Percentiles rank a stretch among this genome's conserved stretches.
Evolutionary conservation across 2,797 vertebrate species (phyloP).

Genomic region (Tokudaia muenninki): DNA sequence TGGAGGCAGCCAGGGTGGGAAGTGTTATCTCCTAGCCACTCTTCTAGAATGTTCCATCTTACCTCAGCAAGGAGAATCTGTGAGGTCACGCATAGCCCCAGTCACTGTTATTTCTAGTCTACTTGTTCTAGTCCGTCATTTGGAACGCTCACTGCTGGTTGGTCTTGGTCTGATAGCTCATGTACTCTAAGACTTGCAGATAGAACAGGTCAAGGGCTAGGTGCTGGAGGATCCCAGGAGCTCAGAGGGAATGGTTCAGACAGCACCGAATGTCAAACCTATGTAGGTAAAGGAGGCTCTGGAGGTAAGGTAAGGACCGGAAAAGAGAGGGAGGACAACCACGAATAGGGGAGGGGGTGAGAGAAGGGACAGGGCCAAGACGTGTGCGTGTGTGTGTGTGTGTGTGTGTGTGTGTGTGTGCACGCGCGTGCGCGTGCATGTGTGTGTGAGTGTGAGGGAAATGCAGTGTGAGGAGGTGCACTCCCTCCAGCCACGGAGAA

Average conservation of each 20-base stretch:
- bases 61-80: not conserved
- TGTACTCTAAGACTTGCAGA: not conserved
- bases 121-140: not conserved
- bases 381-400: too few relatives aligned
- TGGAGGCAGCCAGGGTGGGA: not conserved
- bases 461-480: too few relatives aligned
- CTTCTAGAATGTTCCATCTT: not conserved
- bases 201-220: not conserved
- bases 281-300: not conserved
- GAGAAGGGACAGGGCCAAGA: not conserved
- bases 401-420: too few relatives aligned
- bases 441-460: too few relatives aligned
- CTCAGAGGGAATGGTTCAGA: not conserved
- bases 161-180: not conserved
- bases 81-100: not conserved
- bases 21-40: not conserved
- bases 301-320: not conserved
- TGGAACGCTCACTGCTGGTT: not conserved
- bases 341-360: not conserved
- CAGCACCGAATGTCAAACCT: not conserved
- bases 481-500: too few relatives aligned
- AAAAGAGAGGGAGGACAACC: not conserved
- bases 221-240: too few relatives aligned
- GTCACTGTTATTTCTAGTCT: not conserved
- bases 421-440: too few relatives aligned